These are phyloP conservation scores for Channa striata DNA, from an alignment of 2,797 vertebrate species.

Conservation along the genomic window DNA sequence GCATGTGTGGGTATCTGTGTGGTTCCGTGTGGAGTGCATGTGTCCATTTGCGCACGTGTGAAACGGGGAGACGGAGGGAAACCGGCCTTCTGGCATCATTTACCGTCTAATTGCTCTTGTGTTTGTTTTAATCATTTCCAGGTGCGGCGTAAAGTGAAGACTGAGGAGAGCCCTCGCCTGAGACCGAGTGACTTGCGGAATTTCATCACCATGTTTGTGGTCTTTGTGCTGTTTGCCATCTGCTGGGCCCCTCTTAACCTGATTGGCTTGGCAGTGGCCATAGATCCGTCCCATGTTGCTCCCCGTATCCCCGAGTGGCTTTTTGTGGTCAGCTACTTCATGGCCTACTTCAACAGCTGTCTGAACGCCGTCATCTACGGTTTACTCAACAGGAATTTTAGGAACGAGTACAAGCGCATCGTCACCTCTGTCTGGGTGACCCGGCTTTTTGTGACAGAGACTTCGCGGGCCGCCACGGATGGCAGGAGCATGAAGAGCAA, in stretches of 20 bases:
- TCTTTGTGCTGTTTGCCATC: constrained; percentile 89
- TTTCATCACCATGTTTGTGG: constrained; percentile 90
- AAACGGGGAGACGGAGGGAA: constrained; percentile 1
- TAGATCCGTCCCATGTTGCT: constrained; percentile 80
- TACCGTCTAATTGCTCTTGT: constrained; percentile 10
- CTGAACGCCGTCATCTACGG: constrained; percentile 89
- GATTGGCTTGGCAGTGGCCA: constrained; percentile 86
- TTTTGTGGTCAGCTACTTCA: constrained; percentile 88
- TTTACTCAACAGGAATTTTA: constrained; percentile 88
- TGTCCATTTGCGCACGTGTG: constrained; percentile 3
- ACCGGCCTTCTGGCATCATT: background rate
- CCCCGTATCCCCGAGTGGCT: constrained; percentile 86
- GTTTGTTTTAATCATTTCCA: constrained; percentile 41
- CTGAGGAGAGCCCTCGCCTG: constrained; percentile 78
- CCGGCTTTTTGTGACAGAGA: constrained; percentile 83
- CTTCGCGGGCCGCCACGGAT: constrained; percentile 80
- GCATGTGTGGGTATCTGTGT: background rate
- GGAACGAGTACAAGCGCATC: constrained; percentile 88
- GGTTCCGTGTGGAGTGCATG: too few species aligned
- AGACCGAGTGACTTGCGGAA: constrained; percentile 86
- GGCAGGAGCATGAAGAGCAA: constrained; percentile 82
- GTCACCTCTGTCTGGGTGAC: constrained; percentile 84
- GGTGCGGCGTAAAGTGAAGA: constrained; percentile 85
- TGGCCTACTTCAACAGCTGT: constrained; percentile 90
- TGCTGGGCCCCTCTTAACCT: constrained; percentile 90